Evolutionary conservation across 2,888 invertebrate genomes (phyloP).

Genomic region (Ormia ochracea): DNA sequence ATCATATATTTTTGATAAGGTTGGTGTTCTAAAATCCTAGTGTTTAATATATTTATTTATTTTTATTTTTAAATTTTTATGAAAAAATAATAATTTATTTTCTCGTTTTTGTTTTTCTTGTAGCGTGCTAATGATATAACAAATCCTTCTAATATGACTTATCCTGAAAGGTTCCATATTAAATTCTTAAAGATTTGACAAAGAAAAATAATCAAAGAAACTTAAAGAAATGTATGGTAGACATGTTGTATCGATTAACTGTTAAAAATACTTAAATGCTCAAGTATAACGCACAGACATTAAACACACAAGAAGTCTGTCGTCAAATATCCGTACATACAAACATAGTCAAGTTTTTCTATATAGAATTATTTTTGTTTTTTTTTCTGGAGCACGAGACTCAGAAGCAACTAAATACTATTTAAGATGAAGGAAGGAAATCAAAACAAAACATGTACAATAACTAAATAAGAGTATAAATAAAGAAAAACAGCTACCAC

Average conservation of each 20-base stretch:
- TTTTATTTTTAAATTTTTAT: too few species aligned
- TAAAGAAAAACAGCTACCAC: conserved; percentile 25
- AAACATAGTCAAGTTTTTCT: background rate
- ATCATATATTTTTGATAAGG: too few species aligned
- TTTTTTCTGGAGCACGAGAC: conserved; percentile 59
- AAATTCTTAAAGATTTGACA: conserved; percentile 53
- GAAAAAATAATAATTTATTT: too few species aligned
- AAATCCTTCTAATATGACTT: conserved; percentile 8
- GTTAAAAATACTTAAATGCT: conserved; percentile 63
- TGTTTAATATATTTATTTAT: too few species aligned
- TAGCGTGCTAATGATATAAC: conserved; percentile 19
- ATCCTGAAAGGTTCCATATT: conserved; percentile 12
- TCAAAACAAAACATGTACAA: conserved; percentile 42
- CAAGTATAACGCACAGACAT: conserved; percentile 56
- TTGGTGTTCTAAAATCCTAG: too few species aligned
- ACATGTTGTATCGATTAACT: conserved; percentile 62
- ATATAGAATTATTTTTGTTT: conserved; percentile 19
- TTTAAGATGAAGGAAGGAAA: conserved; percentile 55
- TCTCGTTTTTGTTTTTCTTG: too few species aligned
- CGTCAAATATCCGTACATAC: conserved; percentile 21
- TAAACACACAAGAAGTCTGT: conserved; percentile 64
- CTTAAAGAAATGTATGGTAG: conserved; percentile 49
- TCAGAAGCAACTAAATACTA: conserved; percentile 40
- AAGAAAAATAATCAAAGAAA: conserved; percentile 1
- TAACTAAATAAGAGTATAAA: conserved; percentile 14